These are phyloP conservation scores for Medauroidea extradentata DNA, from an alignment of 1,140 invertebrate genomes.

Conservation along the genomic window DNA sequence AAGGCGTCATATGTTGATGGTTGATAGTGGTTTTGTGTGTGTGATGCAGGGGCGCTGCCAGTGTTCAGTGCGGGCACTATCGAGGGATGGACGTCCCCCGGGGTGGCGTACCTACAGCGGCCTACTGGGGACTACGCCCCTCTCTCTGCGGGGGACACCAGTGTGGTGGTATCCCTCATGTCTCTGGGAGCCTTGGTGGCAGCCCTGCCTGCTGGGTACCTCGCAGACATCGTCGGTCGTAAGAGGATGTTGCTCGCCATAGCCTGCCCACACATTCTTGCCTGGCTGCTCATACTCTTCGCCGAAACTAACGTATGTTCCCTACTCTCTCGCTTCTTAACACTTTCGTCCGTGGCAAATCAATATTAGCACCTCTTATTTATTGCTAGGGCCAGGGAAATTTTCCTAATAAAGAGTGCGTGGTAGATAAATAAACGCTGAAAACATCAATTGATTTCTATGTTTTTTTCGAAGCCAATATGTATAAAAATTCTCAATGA, in stretches of 20 bases:
- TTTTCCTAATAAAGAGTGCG: no score
- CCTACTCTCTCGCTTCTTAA: no score
- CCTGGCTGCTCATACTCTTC: slow-evolving; percentile 39
- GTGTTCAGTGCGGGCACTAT: neutral
- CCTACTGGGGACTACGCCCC: neutral
- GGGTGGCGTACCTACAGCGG: slow-evolving; percentile 21
- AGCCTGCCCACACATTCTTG: slow-evolving; percentile 37
- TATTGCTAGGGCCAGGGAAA: no score
- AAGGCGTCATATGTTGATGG: no score
- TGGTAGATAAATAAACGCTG: no score
- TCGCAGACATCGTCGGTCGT: slow-evolving; percentile 44
- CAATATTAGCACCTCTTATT: no score
- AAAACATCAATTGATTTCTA: no score
- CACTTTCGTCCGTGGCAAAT: no score
- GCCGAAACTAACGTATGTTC: neutral
- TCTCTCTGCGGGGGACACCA: neutral
- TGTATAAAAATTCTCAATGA: no score
- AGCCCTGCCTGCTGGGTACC: slow-evolving; percentile 41
- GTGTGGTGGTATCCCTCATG: slow-evolving; percentile 27
- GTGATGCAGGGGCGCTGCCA: no score
- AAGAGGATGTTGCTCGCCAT: slow-evolving; percentile 39
- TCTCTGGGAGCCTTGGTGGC: slow-evolving; percentile 46
- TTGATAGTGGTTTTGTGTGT: no score
- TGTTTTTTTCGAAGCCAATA: no score
- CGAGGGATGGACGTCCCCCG: slow-evolving; percentile 27